Evolutionary conservation across 2,113 vertebrate species (phyloP), one percentile per base, ranked within the genome.

Genomic region (Stercorarius parasiticus): DNA sequence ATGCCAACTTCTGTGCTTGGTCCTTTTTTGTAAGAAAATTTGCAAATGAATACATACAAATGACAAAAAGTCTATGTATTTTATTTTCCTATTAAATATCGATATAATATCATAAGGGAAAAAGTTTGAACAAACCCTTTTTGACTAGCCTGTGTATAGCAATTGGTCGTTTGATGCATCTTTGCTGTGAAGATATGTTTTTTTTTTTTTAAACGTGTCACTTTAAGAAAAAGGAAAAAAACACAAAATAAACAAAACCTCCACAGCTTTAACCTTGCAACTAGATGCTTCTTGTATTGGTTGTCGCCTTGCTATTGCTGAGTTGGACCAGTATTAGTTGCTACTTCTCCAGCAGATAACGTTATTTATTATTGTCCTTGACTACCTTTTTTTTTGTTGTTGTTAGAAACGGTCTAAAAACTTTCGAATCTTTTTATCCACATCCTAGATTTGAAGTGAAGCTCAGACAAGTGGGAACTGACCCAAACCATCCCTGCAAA

Each of bases 41-140:
- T 98, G 98, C 98, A 99, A 98, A 98, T 97, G 98, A 96, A 98
- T 98, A 98, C 98, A 98, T 98, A 98, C 98, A 98, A 98, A 98
- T 98, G 97, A 96, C 96, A 97, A 93, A 98, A 98, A 98, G 96
- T 98, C 98, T 98, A 98, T 98, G 98, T 98, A 98, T 98, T 98
- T 99, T 99, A 99, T 99, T 99, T 99, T 99, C 98, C 98, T 99
- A 99, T 98, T 98, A 98, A 98, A 98, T 98, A 98, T 98, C 97
- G 89, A 94, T 98, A 98, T 98, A 98, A 96, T 98, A 98, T 97
- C 91, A 76, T 70, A 97, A 95, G 90, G 95, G 94, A 93, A 97
- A 91, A 97, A 96, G 96, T 97, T 97, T 98, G 97, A 98, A 98
- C 97, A 98, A 98, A 97, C 93, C 98, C 97, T 93, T 96, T 97